phyloP scores from a whole-genome alignment of 2,113 vertebrate genomes.

The Xenotilapia leptura region DNA sequence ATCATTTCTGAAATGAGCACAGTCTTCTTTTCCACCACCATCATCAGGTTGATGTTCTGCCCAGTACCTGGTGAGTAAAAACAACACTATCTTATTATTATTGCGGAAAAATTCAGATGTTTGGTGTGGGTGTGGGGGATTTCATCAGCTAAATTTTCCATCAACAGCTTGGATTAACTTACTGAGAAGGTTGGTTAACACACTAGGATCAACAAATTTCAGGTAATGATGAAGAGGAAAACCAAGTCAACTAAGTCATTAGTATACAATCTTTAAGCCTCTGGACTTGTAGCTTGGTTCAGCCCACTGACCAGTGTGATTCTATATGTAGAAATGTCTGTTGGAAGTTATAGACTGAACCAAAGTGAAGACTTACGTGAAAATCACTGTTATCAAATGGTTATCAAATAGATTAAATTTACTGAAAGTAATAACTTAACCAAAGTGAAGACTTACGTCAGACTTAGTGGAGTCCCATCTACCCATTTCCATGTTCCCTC shows the following conservation, averaged over 20 bases:
- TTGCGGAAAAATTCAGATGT: neutral
- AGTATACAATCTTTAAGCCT: neutral
- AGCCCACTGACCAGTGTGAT: neutral
- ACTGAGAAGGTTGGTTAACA: neutral
- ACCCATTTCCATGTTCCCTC: neutral
- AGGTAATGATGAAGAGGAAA: neutral
- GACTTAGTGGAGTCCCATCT: neutral
- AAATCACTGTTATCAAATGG: neutral
- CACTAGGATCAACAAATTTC: neutral
- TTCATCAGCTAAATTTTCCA: neutral
- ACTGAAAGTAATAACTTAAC: neutral
- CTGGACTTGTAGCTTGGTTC: neutral
- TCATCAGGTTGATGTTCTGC: neutral
- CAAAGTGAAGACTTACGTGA: neutral
- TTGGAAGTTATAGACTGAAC: neutral
- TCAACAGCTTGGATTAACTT: neutral
- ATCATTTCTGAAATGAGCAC: neutral
- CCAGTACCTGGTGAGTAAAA: neutral
- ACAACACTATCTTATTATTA: neutral
- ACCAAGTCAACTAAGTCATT: neutral
- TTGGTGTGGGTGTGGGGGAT: neutral
- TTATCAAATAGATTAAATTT: neutral
- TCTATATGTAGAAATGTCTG: neutral
- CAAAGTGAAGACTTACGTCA: neutral
- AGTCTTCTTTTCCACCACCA: neutral